These are phyloP conservation scores for Nycticryphes semicollaris DNA, from an alignment of 2,113 vertebrate species.

Conservation along the genomic window DNA sequence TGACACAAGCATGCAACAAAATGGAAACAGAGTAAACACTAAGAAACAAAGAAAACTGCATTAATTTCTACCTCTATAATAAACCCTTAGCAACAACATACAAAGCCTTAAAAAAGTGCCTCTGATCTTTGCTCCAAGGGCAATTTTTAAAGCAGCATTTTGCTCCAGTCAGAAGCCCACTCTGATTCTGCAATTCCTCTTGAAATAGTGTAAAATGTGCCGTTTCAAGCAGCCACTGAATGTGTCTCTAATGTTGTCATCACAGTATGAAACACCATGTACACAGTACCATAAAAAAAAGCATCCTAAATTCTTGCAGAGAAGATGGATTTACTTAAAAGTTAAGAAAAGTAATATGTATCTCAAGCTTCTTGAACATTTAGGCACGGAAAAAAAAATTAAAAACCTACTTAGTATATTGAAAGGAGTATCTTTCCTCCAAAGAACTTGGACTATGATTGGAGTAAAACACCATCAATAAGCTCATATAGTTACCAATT, in stretches of 20 bases:
- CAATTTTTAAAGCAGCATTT: neutral
- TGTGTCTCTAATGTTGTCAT: neutral
- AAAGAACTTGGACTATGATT: neutral
- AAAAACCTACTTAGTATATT: neutral
- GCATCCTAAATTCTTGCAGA: neutral
- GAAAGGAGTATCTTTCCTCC: neutral
- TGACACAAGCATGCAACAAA: slow-evolving; percentile 40
- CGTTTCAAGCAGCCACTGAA: neutral
- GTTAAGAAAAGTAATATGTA: neutral
- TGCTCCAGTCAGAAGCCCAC: neutral
- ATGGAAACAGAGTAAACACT: slow-evolving; percentile 48
- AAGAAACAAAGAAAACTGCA: slow-evolving; percentile 24
- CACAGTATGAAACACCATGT: neutral
- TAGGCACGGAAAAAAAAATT: neutral
- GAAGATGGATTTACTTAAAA: neutral
- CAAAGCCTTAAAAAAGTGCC: neutral
- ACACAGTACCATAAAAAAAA: neutral
- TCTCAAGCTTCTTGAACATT: neutral
- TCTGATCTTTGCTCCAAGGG: neutral
- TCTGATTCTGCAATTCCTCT: neutral
- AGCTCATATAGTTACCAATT: neutral
- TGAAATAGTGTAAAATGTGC: neutral
- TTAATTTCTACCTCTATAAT: neutral
- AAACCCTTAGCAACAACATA: neutral
- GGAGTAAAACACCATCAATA: neutral